phyloP scores from a whole-genome alignment of 2,888 invertebrate species.

The Rhaphigaster nebulosa region DNA sequence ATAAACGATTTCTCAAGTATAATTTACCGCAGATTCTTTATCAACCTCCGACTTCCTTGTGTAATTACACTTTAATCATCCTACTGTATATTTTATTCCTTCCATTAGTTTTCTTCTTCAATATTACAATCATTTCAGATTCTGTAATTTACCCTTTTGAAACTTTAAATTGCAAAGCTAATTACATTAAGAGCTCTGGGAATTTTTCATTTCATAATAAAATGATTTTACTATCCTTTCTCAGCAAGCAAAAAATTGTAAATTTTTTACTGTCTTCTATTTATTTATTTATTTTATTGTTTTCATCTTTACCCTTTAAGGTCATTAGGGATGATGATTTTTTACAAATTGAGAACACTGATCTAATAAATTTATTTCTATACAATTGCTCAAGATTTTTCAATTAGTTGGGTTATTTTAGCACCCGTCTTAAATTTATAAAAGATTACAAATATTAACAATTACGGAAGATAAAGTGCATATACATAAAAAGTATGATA shows the following conservation, averaged over 20 bases:
- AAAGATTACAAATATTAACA: too few relatives aligned
- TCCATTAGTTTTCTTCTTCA: neutral
- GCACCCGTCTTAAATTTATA: too few relatives aligned
- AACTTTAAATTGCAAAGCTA: neutral
- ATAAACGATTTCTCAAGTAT: too few relatives aligned
- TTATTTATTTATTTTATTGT: neutral
- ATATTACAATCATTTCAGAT: neutral
- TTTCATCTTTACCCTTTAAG: neutral
- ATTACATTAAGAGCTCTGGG: neutral
- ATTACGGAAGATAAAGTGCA: too few relatives aligned
- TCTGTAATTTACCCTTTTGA: neutral
- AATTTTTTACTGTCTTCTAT: neutral
- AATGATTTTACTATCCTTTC: neutral
- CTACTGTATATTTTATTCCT: neutral
- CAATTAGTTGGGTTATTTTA: too few relatives aligned
- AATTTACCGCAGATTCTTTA: neutral
- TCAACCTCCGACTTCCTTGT: neutral
- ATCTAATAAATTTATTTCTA: too few relatives aligned
- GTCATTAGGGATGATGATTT: neutral
- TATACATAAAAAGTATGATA: too few relatives aligned
- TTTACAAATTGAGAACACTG: neutral
- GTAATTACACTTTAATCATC: neutral
- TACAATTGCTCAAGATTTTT: too few relatives aligned
- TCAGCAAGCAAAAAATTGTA: neutral
- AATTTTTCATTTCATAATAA: neutral